These are phyloP conservation scores for Laterallus jamaicensis DNA, from an alignment of 2,113 vertebrate genomes.

Conservation along the genomic window DNA sequence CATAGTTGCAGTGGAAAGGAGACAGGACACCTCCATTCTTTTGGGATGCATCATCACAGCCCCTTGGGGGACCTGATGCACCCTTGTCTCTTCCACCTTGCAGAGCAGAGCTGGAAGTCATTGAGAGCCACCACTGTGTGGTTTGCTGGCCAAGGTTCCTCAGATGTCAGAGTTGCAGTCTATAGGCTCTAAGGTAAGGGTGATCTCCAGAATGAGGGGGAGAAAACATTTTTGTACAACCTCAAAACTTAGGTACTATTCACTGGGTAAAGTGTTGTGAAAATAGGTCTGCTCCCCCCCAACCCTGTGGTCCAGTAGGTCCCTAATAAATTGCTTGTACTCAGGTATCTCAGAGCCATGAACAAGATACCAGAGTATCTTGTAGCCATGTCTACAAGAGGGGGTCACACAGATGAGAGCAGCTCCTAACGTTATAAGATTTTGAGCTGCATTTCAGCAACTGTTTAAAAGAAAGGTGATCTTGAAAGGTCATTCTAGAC, in stretches of 20 bases:
- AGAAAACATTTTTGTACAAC: neutral
- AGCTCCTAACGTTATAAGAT: neutral
- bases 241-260: accelerated
- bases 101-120: neutral
- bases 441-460: neutral
- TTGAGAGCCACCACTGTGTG: neutral
- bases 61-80: neutral
- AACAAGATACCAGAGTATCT: neutral
- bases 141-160: neutral
- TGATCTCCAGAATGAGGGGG: neutral
- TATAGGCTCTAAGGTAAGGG: neutral
- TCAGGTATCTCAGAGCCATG: neutral
- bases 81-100: neutral
- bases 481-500: neutral
- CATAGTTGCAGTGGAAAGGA: neutral
- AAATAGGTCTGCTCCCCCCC: neutral
- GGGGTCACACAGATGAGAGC: neutral
- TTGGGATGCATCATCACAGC: neutral
- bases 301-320: accelerated
- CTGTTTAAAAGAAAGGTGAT: neutral
- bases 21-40: neutral
- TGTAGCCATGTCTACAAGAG: neutral
- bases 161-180: neutral
- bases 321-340: neutral
- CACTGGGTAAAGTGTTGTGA: neutral